phyloP scores from a whole-genome alignment of 2,888 invertebrate species.

The Nomada fabriciana region DNA sequence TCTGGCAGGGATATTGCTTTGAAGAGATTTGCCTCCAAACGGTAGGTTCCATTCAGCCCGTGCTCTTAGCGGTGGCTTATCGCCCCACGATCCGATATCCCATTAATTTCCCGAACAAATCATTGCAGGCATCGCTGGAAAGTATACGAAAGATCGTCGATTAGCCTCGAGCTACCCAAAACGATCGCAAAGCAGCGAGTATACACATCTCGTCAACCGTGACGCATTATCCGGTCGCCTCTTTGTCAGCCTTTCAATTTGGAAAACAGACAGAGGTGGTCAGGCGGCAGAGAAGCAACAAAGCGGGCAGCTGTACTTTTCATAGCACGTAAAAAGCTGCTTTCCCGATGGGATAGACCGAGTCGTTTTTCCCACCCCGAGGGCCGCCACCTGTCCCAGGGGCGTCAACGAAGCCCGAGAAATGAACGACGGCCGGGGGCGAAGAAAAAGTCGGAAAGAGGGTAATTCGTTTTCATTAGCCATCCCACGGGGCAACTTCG shows the following conservation, averaged over 20 bases:
- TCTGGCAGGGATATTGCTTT: not conserved
- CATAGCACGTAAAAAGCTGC: slow-evolving; percentile 32
- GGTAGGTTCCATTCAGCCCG: too few relatives aligned
- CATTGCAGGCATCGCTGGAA: not conserved
- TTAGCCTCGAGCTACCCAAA: too few relatives aligned
- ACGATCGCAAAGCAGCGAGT: slow-evolving; percentile 14
- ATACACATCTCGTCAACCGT: not conserved
- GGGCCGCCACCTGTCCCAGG: slow-evolving; percentile 53
- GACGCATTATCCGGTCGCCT: slow-evolving; percentile 13
- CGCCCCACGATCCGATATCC: not conserved
- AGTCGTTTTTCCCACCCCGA: not conserved
- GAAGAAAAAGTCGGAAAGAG: slow-evolving; percentile 61
- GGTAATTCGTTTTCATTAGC: slow-evolving; percentile 73
- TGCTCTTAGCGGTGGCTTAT: not conserved
- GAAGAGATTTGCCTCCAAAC: too few relatives aligned
- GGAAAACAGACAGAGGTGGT: slow-evolving; percentile 21
- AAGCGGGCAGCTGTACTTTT: slow-evolving; percentile 32
- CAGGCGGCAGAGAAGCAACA: not conserved
- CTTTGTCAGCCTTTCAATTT: slow-evolving; percentile 60
- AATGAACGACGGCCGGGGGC: slow-evolving; percentile 16
- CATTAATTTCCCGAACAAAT: not conserved
- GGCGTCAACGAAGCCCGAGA: slow-evolving; percentile 57
- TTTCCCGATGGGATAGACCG: slow-evolving; percentile 42
- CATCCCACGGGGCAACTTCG: slow-evolving; percentile 63
- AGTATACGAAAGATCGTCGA: too few relatives aligned